phyloP scores from a whole-genome alignment of 1,140 invertebrate species.

The Drosophila funebris region DNA sequence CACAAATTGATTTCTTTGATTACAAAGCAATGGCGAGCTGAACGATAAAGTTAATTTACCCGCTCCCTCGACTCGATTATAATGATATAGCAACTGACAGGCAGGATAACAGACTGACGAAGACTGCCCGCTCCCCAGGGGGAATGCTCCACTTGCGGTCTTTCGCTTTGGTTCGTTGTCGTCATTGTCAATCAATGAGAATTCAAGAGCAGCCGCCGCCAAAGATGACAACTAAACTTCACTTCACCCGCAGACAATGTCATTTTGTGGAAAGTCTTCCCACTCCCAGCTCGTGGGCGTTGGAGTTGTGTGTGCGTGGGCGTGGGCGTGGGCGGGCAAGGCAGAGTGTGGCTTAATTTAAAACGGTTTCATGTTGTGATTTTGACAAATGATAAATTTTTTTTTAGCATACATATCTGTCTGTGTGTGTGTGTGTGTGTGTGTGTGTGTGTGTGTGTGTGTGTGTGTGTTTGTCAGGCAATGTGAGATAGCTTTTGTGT shows the following conservation, averaged over 20 bases:
- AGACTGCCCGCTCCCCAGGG: constrained; percentile 8
- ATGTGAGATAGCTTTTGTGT: constrained; percentile 63
- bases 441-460: constrained; percentile 28
- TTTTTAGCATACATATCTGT: constrained; percentile 40
- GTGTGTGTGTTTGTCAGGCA: constrained; percentile 47
- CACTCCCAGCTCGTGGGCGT: neutral
- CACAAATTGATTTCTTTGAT: constrained; percentile 33
- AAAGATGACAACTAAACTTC: constrained; percentile 76
- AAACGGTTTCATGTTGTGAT: constrained; percentile 80
- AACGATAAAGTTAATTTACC: constrained; percentile 48
- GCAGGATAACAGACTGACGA: constrained; percentile 13
- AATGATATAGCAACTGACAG: constrained; percentile 22
- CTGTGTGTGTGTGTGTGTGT: constrained; percentile 20
- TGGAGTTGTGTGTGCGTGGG: neutral
- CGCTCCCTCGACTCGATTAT: neutral
- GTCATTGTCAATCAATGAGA: constrained; percentile 75
- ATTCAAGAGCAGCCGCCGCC: constrained; percentile 61
- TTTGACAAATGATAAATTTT: constrained; percentile 82
- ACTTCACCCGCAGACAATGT: constrained; percentile 75
- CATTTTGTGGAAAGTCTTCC: constrained; percentile 39
- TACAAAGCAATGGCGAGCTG: constrained; percentile 12
- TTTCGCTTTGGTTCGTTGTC: constrained; percentile 23
- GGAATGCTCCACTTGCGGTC: neutral
- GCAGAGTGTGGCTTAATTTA: constrained; percentile 76
- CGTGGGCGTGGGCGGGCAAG: neutral